Evolutionary conservation across 1,140 invertebrate species (phyloP).

Genomic region (Drosophila repleta): DNA sequence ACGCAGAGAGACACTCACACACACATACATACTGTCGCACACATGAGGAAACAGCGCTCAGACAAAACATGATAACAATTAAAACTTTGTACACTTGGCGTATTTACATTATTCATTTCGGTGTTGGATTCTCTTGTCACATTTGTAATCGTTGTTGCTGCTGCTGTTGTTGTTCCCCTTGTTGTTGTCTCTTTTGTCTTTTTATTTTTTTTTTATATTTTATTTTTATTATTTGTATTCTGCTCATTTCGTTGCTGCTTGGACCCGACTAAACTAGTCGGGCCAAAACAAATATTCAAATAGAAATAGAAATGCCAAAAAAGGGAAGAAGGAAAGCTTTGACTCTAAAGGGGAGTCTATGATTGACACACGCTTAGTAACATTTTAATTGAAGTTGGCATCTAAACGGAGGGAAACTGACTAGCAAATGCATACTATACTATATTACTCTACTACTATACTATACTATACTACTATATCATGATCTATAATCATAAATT

Average conservation of each 20-base stretch:
- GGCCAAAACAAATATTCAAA: conserved; percentile 32
- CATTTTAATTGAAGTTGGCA: conserved; percentile 55
- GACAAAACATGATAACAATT: conserved; percentile 81
- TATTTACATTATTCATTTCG: conserved; percentile 80
- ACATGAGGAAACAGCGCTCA: conserved; percentile 42
- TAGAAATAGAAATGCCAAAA: conserved; percentile 18
- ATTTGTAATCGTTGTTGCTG: conserved; percentile 50
- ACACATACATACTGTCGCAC: conserved; percentile 5
- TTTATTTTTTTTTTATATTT: conserved; percentile 10
- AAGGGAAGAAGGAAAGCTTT: conserved; percentile 16
- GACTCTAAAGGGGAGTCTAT: background rate
- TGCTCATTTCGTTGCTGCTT: background rate
- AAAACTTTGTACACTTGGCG: conserved; percentile 80
- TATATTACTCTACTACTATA: too few species aligned
- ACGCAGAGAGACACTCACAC: conserved; percentile 20
- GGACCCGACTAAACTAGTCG: conserved; percentile 11
- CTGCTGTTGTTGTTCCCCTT: conserved; percentile 8
- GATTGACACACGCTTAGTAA: conserved; percentile 58
- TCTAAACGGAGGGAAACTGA: background rate
- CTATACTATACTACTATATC: too few species aligned
- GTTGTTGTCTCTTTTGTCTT: conserved; percentile 18
- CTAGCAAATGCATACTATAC: background rate
- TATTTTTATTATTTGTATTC: conserved; percentile 6
- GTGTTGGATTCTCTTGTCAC: conserved; percentile 76
- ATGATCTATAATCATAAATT: too few species aligned